Base-by-base conservation (phyloP, 1,140 invertebrate species). In the Sitobion miscanthi region DNA sequence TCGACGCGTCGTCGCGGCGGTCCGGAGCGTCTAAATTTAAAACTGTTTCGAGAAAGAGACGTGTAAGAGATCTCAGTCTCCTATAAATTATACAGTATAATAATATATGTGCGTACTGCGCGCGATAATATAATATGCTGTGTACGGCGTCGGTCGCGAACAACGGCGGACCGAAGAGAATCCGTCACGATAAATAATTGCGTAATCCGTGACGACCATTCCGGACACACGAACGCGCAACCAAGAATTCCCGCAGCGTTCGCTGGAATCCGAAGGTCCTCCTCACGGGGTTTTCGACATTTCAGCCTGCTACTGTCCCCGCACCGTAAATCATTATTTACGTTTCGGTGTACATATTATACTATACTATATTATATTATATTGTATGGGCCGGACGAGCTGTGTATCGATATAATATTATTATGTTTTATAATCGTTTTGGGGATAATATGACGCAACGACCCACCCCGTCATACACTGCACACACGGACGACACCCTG, bases 201-300 rank as follows among this genome's bases (percentile, higher is more conserved):
- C 54, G 88, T 93, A 93, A 93, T 93, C 91, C 91, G 91, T 93
- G 91, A 93, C 91, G 91, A 86, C 91, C 91, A 86, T 93, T 85
- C 91, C 82, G 38, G 91, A 86, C 54, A 57, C 49, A 86, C 77
- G 91, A 85, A 85, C 91, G 82, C 82, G 54, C 52, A 77, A 77
- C 52, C 49, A 85, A 54, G 91, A 45, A 93, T 93, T 93, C 91
- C 91, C 91, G 91, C 91, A 42, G 91, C n/a, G 91, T 93, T 93
- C n/a, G n/a, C 25, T 57, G 91, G 82, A 93, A 92, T 92, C 91
- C 91, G 77, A 92, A 92, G 91, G 91, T 92, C 47, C 82, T 86
- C 54, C 14, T 38, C 42, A 6, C n/a, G 17, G 77, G n/a, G 42
- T 82, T 86, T 85, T 93, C 89, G 57, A 90, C 57, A 57, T 54